Conservation (phyloP, 2,888 invertebrate genomes). For the Ophion obscuratus region DNA sequence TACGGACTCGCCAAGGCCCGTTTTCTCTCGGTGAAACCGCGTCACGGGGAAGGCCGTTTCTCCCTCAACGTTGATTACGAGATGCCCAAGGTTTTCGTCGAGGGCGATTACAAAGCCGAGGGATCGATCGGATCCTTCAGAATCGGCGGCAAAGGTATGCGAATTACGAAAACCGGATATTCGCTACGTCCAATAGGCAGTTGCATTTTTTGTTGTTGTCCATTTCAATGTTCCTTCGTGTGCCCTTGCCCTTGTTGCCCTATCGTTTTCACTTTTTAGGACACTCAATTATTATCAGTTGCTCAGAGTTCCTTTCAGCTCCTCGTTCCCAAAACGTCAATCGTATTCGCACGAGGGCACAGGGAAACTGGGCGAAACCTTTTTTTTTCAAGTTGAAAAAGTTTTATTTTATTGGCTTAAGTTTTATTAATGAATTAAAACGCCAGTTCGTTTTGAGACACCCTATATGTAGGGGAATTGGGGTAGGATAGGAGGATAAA, state of each 20-base stretch:
- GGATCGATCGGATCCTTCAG: slow-evolving; percentile 87
- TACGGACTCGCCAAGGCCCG: slow-evolving; percentile 85
- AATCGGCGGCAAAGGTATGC: slow-evolving; percentile 87
- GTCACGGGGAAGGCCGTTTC: slow-evolving; percentile 86
- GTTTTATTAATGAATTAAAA: too few species aligned
- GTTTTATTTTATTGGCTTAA: too few species aligned
- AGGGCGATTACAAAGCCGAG: slow-evolving; percentile 87
- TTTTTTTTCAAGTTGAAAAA: too few species aligned
- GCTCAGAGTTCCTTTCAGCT: too few species aligned
- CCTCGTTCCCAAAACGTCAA: too few species aligned
- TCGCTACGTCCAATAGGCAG: not conserved
- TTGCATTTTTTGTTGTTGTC: too few species aligned
- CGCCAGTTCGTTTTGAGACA: too few species aligned
- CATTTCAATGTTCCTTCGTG: not conserved
- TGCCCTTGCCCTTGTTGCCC: too few species aligned
- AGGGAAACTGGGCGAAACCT: too few species aligned
- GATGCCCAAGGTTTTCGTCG: slow-evolving; percentile 85
- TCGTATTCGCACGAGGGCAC: too few species aligned
- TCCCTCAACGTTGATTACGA: slow-evolving; percentile 86
- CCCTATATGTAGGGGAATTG: not conserved
- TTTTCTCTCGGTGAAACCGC: slow-evolving; percentile 86
- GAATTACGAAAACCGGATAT: slow-evolving; percentile 82
- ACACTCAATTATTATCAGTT: too few species aligned
- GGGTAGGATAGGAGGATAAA: not conserved
- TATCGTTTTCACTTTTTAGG: too few species aligned